Percentiles rank a stretch among this genome's conserved stretches.
phyloP scores from a whole-genome alignment of 2,797 vertebrate genomes.

The Sarcoramphus papa region DNA sequence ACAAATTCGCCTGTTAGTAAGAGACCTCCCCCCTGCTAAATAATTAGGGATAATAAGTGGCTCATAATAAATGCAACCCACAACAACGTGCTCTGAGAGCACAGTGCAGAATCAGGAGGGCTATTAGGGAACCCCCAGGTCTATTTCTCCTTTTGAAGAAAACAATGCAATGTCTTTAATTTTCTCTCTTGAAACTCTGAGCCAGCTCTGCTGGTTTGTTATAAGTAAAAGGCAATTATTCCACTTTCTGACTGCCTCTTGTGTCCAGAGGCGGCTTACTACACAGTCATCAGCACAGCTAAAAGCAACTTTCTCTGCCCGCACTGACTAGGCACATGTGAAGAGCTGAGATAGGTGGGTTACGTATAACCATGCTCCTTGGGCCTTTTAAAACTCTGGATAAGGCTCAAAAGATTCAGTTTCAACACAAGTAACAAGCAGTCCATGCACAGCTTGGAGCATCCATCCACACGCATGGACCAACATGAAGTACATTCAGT shows the following conservation, averaged over 20 bases:
- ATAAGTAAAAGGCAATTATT: conserved; percentile 32
- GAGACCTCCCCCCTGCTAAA: conserved; percentile 71
- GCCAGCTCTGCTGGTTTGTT: conserved; percentile 32
- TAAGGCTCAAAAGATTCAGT: background rate
- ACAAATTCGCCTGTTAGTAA: conserved; percentile 62
- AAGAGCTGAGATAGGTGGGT: background rate
- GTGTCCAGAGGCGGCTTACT: background rate
- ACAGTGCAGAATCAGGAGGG: background rate
- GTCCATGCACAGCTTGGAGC: background rate
- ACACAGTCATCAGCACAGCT: background rate
- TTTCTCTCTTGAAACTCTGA: conserved; percentile 34
- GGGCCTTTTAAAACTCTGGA: background rate
- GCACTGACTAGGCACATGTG: background rate
- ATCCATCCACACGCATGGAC: fast-evolving
- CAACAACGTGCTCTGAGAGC: background rate
- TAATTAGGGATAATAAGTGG: conserved; percentile 72
- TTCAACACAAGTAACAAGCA: background rate
- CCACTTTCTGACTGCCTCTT: background rate
- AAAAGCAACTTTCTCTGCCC: background rate
- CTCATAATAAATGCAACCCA: conserved; percentile 68
- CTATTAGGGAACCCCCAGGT: conserved; percentile 52
- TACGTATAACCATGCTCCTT: fast-evolving
- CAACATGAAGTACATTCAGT: fast-evolving
- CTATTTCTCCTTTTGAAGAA: conserved; percentile 36
- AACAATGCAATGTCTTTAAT: conserved; percentile 51